These are phyloP conservation scores for Iphiclides podalirius DNA, from an alignment of 2,888 invertebrate species.

Conservation along the genomic window DNA sequence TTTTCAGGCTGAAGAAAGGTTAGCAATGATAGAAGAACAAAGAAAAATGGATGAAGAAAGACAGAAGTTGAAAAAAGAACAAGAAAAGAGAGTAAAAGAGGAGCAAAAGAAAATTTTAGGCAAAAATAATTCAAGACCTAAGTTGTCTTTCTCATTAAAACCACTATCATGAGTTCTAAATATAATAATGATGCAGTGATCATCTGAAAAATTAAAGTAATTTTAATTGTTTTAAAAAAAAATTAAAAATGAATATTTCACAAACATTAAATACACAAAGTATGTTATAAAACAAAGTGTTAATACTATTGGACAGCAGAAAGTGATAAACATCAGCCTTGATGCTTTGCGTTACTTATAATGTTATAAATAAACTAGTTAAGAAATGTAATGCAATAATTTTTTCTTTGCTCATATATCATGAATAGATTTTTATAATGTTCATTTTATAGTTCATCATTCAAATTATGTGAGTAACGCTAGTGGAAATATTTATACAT, in stretches of 20 bases:
- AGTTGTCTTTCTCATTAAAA: conserved; percentile 94
- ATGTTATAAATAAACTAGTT: background rate
- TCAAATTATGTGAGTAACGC: conserved; percentile 5
- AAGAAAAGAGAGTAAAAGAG: conserved; percentile 94
- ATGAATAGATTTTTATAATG: background rate
- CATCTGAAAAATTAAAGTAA: too few species aligned
- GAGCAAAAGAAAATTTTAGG: conserved; percentile 98
- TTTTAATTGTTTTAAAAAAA: too few species aligned
- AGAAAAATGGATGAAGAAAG: conserved; percentile 97
- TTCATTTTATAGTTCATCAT: background rate
- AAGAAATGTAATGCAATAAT: background rate
- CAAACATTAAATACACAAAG: too few species aligned
- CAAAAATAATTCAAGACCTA: conserved; percentile 97
- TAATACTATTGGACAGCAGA: background rate
- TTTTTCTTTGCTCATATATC: conserved; percentile 9
- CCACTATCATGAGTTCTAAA: conserved; percentile 84
- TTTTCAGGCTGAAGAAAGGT: conserved; percentile 94
- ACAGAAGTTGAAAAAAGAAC: conserved; percentile 94
- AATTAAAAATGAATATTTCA: too few species aligned
- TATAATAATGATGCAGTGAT: too few species aligned
- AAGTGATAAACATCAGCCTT: background rate
- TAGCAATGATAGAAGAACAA: conserved; percentile 98
- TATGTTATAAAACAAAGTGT: too few species aligned
- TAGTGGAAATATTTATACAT: conserved; percentile 1
- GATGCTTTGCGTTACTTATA: background rate